Base-by-base conservation (phyloP, 1,140 invertebrate species). In the Musca domestica region DNA sequence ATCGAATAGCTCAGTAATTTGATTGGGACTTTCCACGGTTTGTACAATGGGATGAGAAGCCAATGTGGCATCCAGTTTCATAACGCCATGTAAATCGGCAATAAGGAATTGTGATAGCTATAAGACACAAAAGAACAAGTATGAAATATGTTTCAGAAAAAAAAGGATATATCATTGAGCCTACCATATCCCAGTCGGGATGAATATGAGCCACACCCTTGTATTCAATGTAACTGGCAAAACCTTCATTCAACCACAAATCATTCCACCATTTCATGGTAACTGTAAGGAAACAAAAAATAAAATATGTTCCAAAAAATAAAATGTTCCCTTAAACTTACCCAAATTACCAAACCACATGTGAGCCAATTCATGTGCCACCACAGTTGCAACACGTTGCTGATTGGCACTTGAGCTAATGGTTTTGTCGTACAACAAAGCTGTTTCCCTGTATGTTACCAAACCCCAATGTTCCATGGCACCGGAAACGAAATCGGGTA, bases 391-490 rank as follows among this genome's bases (percentile, higher is more conserved):
- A 4, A 98, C 90, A 70, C 87, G 83, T 76, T 94, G 89, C 76
- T 92, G 91, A 73, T 94, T 92, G 1, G 75, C 78, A 1, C 89
- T 86, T 0, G 94, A 93, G 56, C 90, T 91, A 1, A 83, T 86
- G 0, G 76, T 77, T 15, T 85, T 75, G 73, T 94, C 89, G 66
- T 90, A 93, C 2, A 98, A 83, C 66, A 98, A 84, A 64, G 89
- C 88, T 0, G 90, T 90, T 84, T 98, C 95, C 66, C 94, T 85
- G 75, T 88, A 94, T 2, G 92, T 94, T 1, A 95, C 88, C 1
- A 94, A 81, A 25, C 92, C 92, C 93, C 95, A 98, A 83, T 98
- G 95, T 83, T 98, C 96, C 90, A 98, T 98, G 0, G 95, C 95
- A 7, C 94, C 95, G 2, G 95, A 94, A 1, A 92, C 90, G 85